Evolutionary conservation across 2,113 vertebrate genomes (phyloP).

Genomic region (Corynorhinus townsendii): DNA sequence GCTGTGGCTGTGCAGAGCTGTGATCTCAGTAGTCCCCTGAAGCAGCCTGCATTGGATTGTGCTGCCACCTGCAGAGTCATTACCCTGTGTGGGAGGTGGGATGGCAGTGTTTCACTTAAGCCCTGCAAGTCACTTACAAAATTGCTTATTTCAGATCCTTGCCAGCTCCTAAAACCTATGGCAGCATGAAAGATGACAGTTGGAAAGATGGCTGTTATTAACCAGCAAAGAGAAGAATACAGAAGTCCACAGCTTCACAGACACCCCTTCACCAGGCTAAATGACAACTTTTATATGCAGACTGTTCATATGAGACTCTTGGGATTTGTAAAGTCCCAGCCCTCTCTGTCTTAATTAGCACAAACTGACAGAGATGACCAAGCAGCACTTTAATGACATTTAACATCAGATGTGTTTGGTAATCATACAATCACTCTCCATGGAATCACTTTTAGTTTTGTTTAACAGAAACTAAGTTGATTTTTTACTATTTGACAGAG

Average conservation of each 20-base stretch:
- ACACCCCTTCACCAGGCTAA: constrained; percentile 78
- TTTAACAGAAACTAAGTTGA: constrained; percentile 76
- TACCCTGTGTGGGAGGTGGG: background rate
- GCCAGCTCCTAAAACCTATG: constrained; percentile 90
- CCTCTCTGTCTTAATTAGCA: constrained; percentile 86
- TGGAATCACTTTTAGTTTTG: constrained; percentile 74
- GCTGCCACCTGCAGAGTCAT: background rate
- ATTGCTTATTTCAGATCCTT: constrained; percentile 87
- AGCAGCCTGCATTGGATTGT: background rate
- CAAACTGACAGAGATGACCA: constrained; percentile 86
- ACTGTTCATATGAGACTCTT: constrained; percentile 81
- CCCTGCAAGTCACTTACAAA: background rate
- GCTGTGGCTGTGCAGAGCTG: background rate
- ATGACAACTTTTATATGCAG: constrained; percentile 79
- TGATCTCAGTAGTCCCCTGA: background rate
- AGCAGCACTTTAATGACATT: constrained; percentile 97
- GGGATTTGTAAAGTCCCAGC: constrained; percentile 81
- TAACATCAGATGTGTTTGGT: constrained; percentile 84
- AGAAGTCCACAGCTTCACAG: constrained; percentile 74
- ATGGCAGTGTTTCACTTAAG: background rate
- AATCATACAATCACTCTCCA: constrained; percentile 82
- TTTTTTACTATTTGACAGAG: constrained; percentile 79
- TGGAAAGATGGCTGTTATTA: constrained; percentile 99
- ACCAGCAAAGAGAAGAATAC: constrained; percentile 75
- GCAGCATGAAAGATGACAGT: constrained; percentile 91